Percentiles rank a stretch among this genome's conserved stretches.
phyloP scores from a whole-genome alignment of 1,140 invertebrate species.

The Drosophila baimaii region DNA sequence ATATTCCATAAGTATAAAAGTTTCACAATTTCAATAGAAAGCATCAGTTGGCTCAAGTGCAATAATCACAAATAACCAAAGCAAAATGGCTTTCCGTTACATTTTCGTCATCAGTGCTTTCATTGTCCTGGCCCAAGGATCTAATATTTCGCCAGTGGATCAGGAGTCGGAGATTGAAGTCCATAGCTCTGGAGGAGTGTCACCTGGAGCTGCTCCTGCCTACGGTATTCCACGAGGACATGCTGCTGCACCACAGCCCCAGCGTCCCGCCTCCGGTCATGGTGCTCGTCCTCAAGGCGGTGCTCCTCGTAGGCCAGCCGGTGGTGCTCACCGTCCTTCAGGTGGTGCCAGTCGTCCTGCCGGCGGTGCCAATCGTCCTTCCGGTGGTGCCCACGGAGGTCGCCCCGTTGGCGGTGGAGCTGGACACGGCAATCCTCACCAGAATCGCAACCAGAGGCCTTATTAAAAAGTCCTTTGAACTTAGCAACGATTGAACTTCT shows the following conservation, averaged over 20 bases:
- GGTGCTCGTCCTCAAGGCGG: slow-evolving; percentile 18
- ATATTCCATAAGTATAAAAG: slow-evolving; percentile 12
- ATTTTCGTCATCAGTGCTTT: slow-evolving; percentile 32
- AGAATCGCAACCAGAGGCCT: slow-evolving; percentile 16
- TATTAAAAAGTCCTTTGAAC: slow-evolving; percentile 1
- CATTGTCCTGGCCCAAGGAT: slow-evolving; percentile 35
- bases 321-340: not conserved
- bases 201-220: slow-evolving; percentile 7
- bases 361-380: slow-evolving; percentile 1
- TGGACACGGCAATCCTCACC: slow-evolving; percentile 12
- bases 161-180: slow-evolving; percentile 17
- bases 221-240: not conserved
- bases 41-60: slow-evolving; percentile 17
- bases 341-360: slow-evolving; percentile 3
- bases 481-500: not conserved
- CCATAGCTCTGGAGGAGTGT: slow-evolving; percentile 8
- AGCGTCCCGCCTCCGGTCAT: slow-evolving; percentile 9
- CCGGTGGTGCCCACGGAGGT: slow-evolving; percentile 7
- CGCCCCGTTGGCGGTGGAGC: slow-evolving; percentile 16
- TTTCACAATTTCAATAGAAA: not conserved
- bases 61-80: not conserved
- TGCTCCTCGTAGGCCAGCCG: slow-evolving; percentile 1
- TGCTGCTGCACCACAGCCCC: slow-evolving; percentile 6
- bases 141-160: slow-evolving; percentile 18
- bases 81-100: slow-evolving; percentile 22